Evolutionary conservation across 2,113 vertebrate species (phyloP).

Genomic region (Mungos mungo): DNA sequence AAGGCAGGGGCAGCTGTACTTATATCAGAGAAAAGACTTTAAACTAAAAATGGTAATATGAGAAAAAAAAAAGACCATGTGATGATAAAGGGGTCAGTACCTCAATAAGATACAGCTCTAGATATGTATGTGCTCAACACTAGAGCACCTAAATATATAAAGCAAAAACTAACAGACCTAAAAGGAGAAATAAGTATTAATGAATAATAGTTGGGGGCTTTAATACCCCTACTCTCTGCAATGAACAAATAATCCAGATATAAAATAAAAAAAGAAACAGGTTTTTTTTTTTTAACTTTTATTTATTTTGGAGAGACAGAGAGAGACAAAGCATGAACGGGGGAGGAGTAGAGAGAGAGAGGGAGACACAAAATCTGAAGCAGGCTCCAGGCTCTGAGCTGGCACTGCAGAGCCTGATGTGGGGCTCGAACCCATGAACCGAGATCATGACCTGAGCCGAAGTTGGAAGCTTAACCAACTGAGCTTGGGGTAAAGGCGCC

Average conservation of each 20-base stretch:
- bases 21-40: neutral
- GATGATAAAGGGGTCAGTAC: neutral
- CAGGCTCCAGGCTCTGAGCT: too few species aligned
- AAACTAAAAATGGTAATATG: neutral
- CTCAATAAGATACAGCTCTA: neutral
- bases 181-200: neutral
- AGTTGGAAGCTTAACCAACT: too few species aligned
- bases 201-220: neutral
- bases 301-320: too few species aligned
- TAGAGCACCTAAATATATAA: neutral
- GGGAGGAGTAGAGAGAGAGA: too few species aligned
- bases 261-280: neutral
- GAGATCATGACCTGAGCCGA: too few species aligned
- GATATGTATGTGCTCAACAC: neutral
- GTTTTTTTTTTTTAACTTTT: too few species aligned
- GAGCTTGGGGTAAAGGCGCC: too few species aligned
- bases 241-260: neutral
- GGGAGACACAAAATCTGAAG: too few species aligned
- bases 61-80: neutral
- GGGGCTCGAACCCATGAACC: too few species aligned
- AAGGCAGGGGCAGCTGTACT: neutral
- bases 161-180: neutral
- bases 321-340: too few species aligned
- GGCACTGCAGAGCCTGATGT: too few species aligned
- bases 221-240: neutral